Conservation (phyloP, 2,113 vertebrate genomes). For the Stegostoma tigrinum region DNA sequence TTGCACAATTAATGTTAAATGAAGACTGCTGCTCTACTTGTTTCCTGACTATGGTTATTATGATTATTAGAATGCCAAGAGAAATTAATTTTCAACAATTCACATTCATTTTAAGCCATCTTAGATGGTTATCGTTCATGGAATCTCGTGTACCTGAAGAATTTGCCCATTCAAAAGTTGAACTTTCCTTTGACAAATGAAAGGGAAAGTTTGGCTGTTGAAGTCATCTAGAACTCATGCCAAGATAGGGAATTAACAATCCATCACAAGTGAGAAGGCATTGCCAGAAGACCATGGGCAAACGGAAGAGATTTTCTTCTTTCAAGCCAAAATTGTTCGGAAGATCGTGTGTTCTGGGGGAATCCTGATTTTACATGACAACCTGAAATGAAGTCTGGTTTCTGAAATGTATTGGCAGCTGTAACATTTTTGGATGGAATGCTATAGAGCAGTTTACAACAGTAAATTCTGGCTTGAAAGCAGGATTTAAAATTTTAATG, state of each 20-base stretch:
- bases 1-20: background rate
- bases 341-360: background rate
- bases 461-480: background rate
- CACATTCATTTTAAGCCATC: background rate
- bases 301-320: background rate
- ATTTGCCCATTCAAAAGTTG: background rate
- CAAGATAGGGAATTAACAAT: background rate
- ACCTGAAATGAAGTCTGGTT: background rate
- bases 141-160: background rate
- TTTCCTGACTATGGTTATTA: background rate
- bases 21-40: background rate
- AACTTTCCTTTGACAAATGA: background rate
- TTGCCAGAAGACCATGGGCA: background rate
- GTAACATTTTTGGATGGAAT: background rate
- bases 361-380: background rate
- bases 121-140: background rate
- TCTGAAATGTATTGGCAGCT: background rate
- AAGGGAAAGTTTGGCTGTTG: background rate
- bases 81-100: background rate
- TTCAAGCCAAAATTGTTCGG: background rate
- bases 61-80: background rate
- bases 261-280: background rate
- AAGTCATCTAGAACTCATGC: background rate
- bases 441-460: background rate
- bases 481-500: too few relatives aligned